Base-by-base conservation (phyloP, 2,797 vertebrate species). In the Sebastes diploproa region DNA sequence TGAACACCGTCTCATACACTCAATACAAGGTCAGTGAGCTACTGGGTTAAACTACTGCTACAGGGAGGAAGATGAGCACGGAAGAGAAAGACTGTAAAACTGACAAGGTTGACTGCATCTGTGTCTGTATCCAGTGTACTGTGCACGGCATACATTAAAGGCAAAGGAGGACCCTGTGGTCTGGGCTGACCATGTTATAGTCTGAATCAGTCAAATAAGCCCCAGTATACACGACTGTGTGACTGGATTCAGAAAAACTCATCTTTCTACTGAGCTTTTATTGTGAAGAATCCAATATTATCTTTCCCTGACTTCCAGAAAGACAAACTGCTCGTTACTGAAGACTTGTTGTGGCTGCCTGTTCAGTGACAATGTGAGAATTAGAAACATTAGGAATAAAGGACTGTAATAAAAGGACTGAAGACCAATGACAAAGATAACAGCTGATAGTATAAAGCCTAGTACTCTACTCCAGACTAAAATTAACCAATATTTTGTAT, bases 21-120 rank as follows among this genome's bases (percentile, higher is more conserved):
- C 14, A 10, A 10, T 61, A 73, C 79, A 88, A 86, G 80, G 83
- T 91, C 88, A 89, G 56, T 46, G 81, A 91, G 74, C 71, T 83
- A 69, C 65, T 88, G 81, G 80, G 81, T 86, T 86, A 76, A 85
- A 80, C 25, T 46, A 11, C 20, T 69, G 72, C 72, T 65, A 2
- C 22, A 16, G 42, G 64, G 70, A 85, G 20, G 65, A 85, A 3
- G 66, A 55, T 27, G 10, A 64, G 32, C 27, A 20, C 2, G 16
- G 61, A 85, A 4, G 2, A 59, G 58, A n/a, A 50, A 30, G 58
- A 72, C 42, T 14, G 77, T 14, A 4, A 22, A 4, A 30, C 52
- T 54, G 69, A 71, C 56, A 23, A 11, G 32, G 50, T 1, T 4
- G 64, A 30, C 29, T 58, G 18, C 50, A 36, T 71, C 58, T 23